Evolutionary conservation across 2,888 invertebrate species (phyloP).

Genomic region (Acronicta leporina): DNA sequence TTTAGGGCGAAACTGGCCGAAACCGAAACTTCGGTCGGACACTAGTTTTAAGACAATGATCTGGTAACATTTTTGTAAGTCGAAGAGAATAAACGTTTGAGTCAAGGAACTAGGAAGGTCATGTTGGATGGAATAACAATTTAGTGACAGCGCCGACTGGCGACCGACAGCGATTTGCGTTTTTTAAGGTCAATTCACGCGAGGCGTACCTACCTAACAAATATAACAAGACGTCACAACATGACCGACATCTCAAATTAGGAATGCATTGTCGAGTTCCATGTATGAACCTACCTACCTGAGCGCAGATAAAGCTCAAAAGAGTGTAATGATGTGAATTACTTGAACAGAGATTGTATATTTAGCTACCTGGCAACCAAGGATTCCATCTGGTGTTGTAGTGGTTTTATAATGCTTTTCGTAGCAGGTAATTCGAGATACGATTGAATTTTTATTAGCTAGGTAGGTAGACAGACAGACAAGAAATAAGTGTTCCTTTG

Average conservation of each 20-base stretch:
- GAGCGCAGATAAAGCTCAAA: slow-evolving; percentile 28
- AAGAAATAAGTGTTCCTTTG: too few species aligned
- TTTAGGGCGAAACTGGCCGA: too few species aligned
- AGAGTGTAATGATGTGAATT: slow-evolving; percentile 25
- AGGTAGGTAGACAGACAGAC: too few species aligned
- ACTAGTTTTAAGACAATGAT: slow-evolving; percentile 59
- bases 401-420: slow-evolving; percentile 27
- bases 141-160: slow-evolving; percentile 59
- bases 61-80: slow-evolving; percentile 56
- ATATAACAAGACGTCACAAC: slow-evolving; percentile 53
- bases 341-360: slow-evolving; percentile 18
- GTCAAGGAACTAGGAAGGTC: slow-evolving; percentile 83
- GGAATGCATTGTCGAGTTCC: slow-evolving; percentile 27
- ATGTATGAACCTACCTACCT: slow-evolving; percentile 19
- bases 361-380: slow-evolving; percentile 73
- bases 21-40: too few species aligned
- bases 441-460: slow-evolving; percentile 38
- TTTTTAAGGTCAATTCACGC: slow-evolving; percentile 59
- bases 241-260: slow-evolving; percentile 44
- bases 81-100: slow-evolving; percentile 68
- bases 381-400: slow-evolving; percentile 50
- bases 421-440: too few species aligned
- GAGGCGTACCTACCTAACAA: slow-evolving; percentile 64
- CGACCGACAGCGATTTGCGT: slow-evolving; percentile 55
- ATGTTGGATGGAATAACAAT: slow-evolving; percentile 76